phyloP scores from a whole-genome alignment of 2,888 invertebrate genomes.

The Lasioglossum zephyrum region DNA sequence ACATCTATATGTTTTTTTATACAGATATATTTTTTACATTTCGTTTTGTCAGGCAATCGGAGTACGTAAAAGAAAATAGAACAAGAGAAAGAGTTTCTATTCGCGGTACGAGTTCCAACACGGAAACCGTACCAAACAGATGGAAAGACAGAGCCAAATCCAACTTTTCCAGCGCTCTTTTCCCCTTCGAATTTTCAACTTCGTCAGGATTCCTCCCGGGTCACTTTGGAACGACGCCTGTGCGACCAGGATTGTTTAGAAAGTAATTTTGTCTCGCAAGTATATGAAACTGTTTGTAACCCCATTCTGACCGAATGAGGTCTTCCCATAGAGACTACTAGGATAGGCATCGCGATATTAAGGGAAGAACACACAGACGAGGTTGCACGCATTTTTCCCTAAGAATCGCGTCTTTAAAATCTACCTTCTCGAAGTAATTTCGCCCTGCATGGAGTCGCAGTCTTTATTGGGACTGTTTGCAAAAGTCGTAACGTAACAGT shows the following conservation, averaged over 20 bases:
- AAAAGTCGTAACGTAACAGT: no score
- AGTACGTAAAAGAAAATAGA: background rate
- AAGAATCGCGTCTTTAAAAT: background rate
- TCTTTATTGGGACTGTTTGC: background rate
- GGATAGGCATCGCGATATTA: conserved; percentile 34
- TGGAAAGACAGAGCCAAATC: background rate
- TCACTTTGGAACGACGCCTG: conserved; percentile 4
- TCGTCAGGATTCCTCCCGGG: conserved; percentile 6
- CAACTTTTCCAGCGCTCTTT: background rate
- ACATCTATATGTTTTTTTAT: no score
- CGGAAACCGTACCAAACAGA: background rate
- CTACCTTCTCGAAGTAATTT: background rate
- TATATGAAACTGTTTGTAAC: conserved; percentile 41
- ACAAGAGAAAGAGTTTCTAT: background rate
- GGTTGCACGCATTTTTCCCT: conserved; percentile 17
- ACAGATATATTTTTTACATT: background rate
- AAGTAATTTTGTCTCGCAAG: conserved; percentile 47
- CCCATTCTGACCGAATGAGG: conserved; percentile 40
- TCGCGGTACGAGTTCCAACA: background rate
- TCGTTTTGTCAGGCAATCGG: conserved; percentile 21
- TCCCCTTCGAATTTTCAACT: conserved; percentile 6
- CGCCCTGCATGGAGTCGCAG: background rate
- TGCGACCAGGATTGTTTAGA: conserved; percentile 31
- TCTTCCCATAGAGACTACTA: conserved; percentile 24
- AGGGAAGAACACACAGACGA: conserved; percentile 6